Conservation (phyloP, 2,113 vertebrate genomes). For the Narcine bancroftii region DNA sequence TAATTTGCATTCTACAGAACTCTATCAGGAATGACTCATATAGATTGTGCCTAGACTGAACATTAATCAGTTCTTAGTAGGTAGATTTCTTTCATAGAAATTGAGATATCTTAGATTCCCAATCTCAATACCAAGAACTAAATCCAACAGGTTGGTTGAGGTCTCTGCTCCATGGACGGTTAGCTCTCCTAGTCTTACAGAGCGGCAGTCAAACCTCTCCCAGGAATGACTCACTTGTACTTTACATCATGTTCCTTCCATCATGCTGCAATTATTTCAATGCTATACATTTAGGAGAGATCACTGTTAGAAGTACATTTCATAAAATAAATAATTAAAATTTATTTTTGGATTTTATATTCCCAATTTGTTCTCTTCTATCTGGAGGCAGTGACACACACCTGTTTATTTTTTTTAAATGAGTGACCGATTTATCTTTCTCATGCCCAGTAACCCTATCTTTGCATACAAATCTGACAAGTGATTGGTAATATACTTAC, state of each 20-base stretch:
- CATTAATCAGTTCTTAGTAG: neutral
- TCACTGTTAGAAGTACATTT: neutral
- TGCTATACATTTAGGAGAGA: neutral
- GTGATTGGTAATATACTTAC: neutral
- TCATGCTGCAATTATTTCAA: neutral
- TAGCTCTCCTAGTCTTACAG: no score
- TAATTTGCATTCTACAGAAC: neutral
- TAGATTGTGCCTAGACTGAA: neutral
- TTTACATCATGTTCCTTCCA: neutral
- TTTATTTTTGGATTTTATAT: neutral
- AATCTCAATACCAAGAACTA: neutral
- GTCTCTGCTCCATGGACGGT: no score
- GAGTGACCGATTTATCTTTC: neutral
- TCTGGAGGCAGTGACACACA: neutral
- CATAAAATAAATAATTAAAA: neutral
- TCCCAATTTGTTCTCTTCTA: neutral
- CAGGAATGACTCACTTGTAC: neutral
- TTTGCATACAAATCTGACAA: neutral
- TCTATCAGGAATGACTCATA: neutral
- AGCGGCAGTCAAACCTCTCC: no score
- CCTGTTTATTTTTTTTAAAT: neutral
- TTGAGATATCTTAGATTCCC: neutral
- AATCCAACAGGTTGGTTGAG: neutral
- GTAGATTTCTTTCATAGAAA: neutral
- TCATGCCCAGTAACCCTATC: neutral